Base-by-base conservation (phyloP, 2,113 vertebrate species). In the Colius striatus region DNA sequence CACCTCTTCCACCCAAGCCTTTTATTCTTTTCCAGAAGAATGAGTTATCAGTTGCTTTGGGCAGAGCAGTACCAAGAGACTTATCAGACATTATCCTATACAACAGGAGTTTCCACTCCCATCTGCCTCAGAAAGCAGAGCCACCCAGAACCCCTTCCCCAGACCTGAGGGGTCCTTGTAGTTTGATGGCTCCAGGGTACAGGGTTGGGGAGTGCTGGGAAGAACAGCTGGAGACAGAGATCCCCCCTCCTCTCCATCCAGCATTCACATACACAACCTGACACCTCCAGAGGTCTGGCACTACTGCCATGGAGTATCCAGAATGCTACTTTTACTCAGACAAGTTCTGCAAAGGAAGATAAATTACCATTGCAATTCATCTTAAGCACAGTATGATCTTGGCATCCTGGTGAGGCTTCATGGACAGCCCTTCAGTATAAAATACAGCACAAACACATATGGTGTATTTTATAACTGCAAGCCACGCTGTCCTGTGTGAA, bases 11-110 rank as follows among this genome's bases (percentile, higher is more conserved):
- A 74, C 47, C 30, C 53, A 83, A 80, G 15, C 51, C 83, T 92
- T 94, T 94, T n/a, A 47, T 92, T 74, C 68, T 78, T 54, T 66
- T 85, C 93, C 93, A 96, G 45, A 65, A 96, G 32, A n/a, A 3
- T 3, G 18, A 53, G 54, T 5, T 65, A 60, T 23, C 75, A 81
- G 54, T 41, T 68, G 32, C 89, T 92, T 81, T 32, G 50, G 53
- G 80, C 82, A 91, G 41, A 92, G 51, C 62, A 21, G 45, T 29
- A 54, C 30, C 73, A 15, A 0, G 7, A 84, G 32, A 3, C 0
- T 82, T 82, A 82, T 65, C 91, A 70, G 38, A 13, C 47, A 62
- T 70, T 53, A 72, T 61, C 21, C 84, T 48, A 36, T 16, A 2
- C 19, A 95, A 79, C 75, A 73, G 78, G 84, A 95, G 55, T 85